Percentiles rank a stretch among this genome's conserved stretches.
Conservation (phyloP, 2,797 vertebrate genomes). For the Simalia tracyae region DNA sequence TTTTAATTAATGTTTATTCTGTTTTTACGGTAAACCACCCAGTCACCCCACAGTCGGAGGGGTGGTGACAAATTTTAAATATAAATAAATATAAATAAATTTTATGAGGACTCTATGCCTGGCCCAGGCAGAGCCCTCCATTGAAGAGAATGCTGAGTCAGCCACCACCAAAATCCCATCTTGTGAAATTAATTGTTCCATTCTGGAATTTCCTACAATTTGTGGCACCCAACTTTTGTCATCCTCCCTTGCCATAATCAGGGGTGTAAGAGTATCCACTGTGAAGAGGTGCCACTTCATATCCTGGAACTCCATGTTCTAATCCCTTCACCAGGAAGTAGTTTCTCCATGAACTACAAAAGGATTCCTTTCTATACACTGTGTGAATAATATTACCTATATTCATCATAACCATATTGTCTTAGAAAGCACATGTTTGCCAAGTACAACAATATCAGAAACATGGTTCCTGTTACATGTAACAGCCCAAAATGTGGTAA, state of each 20-base stretch:
- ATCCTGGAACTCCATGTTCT: not conserved
- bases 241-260: not conserved
- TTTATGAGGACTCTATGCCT: not conserved
- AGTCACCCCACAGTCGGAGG: no score
- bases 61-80: no score
- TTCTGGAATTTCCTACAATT: not conserved
- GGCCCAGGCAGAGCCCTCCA: not conserved
- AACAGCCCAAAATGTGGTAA: not conserved
- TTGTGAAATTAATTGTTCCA: not conserved
- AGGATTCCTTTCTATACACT: no score
- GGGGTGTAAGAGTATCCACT: not conserved
- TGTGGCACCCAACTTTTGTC: not conserved
- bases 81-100: no score
- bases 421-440: not conserved
- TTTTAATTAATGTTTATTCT: no score
- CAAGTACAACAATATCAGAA: not conserved
- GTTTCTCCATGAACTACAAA: no score
- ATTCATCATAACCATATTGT: no score
- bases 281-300: not conserved
- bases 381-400: no score
- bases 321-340: not conserved
- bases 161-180: not conserved
- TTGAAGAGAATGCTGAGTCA: not conserved
- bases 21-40: no score
- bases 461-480: no score